Conservation (phyloP, 2,888 invertebrate genomes). For the Acleris literana region DNA sequence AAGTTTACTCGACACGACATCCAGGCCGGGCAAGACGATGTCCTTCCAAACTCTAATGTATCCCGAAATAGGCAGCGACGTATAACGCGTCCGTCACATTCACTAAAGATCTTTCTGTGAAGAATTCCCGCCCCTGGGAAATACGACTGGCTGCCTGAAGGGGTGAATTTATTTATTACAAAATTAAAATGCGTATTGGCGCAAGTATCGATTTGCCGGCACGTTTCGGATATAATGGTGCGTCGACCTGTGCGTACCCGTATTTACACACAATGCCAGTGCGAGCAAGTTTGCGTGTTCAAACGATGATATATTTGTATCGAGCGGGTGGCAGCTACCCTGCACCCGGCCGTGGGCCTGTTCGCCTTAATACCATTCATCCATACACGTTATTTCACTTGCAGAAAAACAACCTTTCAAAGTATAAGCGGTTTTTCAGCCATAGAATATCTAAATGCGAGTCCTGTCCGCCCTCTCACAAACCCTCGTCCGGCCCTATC, state of each 20-base stretch:
- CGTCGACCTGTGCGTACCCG: slow-evolving; percentile 49
- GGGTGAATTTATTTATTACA: slow-evolving; percentile 46
- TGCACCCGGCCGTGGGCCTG: slow-evolving; percentile 31
- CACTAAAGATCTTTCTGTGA: slow-evolving; percentile 54
- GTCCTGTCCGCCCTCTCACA: slow-evolving; percentile 40
- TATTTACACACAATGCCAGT: slow-evolving; percentile 72
- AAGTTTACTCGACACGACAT: slow-evolving; percentile 19
- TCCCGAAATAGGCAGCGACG: slow-evolving; percentile 54
- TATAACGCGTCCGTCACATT: slow-evolving; percentile 50
- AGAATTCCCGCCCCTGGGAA: slow-evolving; percentile 54
- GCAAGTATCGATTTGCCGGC: slow-evolving; percentile 14
- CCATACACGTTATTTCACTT: not conserved
- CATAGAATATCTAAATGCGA: slow-evolving; percentile 54
- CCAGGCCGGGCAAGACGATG: slow-evolving; percentile 49
- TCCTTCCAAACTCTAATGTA: slow-evolving; percentile 51
- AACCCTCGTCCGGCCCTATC: slow-evolving; percentile 71
- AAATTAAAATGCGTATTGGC: slow-evolving; percentile 42
- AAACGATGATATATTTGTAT: slow-evolving; percentile 69
- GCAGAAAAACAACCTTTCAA: slow-evolving; percentile 51
- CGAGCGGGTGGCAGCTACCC: slow-evolving; percentile 49
- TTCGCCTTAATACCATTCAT: slow-evolving; percentile 21
- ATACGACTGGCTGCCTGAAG: slow-evolving; percentile 51
- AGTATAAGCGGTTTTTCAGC: slow-evolving; percentile 58
- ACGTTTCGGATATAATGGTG: slow-evolving; percentile 30
- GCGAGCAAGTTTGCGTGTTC: slow-evolving; percentile 63